phyloP scores from a whole-genome alignment of 2,113 vertebrate species.

The Falcunculus frontatus region DNA sequence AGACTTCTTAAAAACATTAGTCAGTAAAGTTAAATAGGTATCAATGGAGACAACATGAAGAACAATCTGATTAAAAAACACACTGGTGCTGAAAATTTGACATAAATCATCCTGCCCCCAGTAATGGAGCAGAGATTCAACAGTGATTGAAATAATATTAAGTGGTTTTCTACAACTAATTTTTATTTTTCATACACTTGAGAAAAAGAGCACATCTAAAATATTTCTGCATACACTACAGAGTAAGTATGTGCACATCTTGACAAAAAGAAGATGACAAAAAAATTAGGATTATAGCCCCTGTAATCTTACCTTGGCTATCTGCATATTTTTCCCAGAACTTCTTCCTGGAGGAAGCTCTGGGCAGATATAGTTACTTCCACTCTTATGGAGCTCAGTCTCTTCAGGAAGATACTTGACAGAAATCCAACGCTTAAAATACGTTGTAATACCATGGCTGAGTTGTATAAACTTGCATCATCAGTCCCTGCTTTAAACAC shows the following conservation, averaged over 20 bases:
- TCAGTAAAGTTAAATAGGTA: neutral
- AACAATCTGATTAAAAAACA: neutral
- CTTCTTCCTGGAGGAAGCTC: slow-evolving; percentile 60
- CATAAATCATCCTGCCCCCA: neutral
- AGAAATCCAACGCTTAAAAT: slow-evolving; percentile 41
- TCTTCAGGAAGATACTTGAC: slow-evolving; percentile 49
- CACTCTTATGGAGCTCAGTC: slow-evolving; percentile 19
- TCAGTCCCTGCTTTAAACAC: slow-evolving; percentile 61
- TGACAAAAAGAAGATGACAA: rapidly evolving
- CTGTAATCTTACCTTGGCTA: slow-evolving; percentile 57
- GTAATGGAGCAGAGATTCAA: neutral
- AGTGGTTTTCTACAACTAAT: neutral
- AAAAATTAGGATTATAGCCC: neutral
- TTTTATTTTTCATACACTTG: neutral
- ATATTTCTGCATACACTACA: neutral
- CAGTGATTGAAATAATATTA: neutral
- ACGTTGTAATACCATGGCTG: slow-evolving; percentile 49
- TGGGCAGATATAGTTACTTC: slow-evolving; percentile 44
- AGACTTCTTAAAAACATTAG: neutral
- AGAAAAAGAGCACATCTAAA: neutral
- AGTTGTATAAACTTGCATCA: neutral
- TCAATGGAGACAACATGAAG: neutral
- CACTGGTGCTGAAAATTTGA: neutral
- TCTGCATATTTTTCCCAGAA: slow-evolving; percentile 51
- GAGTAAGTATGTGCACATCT: neutral